Conservation (phyloP, 2,797 vertebrate genomes). For the Rousettus madagascariensis region DNA sequence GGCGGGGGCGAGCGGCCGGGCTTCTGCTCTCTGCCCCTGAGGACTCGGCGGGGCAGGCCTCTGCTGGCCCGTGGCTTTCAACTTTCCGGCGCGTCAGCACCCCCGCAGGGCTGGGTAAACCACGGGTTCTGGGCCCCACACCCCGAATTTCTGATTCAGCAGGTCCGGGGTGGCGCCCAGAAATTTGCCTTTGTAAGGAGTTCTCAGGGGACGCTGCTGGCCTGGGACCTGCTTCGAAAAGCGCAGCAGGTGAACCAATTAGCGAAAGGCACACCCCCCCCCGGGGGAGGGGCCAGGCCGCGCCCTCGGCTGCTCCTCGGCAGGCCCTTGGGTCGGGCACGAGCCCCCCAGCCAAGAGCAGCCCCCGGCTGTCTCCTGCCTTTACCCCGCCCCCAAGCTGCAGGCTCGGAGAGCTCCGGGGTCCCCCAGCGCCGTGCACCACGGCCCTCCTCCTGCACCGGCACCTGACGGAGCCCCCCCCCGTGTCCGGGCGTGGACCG, state of each 20-base stretch:
- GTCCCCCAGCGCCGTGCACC: not conserved
- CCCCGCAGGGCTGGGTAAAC: not conserved
- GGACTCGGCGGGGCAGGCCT: not conserved
- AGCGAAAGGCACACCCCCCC: not conserved
- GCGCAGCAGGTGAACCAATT: too few species aligned
- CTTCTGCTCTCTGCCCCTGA: not conserved
- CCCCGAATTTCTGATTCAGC: not conserved
- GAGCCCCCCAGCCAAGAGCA: too few species aligned
- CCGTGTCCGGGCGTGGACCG: too few species aligned
- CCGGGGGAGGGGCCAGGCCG: not conserved
- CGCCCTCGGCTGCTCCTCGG: not conserved
- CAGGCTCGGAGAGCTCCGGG: not conserved
- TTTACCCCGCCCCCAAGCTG: rapidly evolving
- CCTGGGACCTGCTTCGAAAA: not conserved
- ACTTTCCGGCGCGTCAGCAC: not conserved
- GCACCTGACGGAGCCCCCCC: not conserved
- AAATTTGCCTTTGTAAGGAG: not conserved
- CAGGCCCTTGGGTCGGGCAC: not conserved
- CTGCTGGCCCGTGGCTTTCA: not conserved
- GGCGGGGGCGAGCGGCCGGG: not conserved
- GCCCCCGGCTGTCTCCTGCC: not conserved
- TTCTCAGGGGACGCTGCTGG: not conserved
- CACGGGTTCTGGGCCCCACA: not conserved
- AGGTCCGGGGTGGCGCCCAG: not conserved
- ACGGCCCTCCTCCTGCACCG: too few species aligned